phyloP scores from a whole-genome alignment of 2,113 vertebrate genomes.

The Prochilodus magdalenae region DNA sequence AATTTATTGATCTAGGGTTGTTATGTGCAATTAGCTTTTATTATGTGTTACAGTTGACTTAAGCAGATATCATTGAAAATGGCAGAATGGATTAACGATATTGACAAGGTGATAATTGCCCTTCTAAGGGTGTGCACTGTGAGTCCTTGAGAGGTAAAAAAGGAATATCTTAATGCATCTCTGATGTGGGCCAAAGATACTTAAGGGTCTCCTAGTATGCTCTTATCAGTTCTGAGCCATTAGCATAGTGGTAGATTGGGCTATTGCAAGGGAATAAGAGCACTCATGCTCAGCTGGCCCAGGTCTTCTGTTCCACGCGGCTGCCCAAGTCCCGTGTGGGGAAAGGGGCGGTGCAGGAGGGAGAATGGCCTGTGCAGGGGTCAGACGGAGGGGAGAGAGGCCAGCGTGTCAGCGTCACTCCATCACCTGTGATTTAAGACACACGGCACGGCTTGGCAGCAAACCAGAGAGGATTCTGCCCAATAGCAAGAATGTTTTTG shows the following conservation, averaged over 20 bases:
- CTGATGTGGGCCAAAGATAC: constrained; percentile 41
- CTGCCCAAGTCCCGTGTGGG: constrained; percentile 22
- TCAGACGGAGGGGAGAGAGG: constrained; percentile 58
- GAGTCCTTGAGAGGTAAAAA: constrained; percentile 54
- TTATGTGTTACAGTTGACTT: constrained; percentile 65
- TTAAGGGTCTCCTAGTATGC: constrained; percentile 53
- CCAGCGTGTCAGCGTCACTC: constrained; percentile 48
- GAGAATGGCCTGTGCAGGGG: constrained; percentile 61
- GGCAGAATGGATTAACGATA: constrained; percentile 68
- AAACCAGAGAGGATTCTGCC: constrained; percentile 50
- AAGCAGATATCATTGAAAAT: constrained; percentile 69
- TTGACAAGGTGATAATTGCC: constrained; percentile 55
- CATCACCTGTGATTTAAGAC: constrained; percentile 65
- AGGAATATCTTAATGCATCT: constrained; percentile 63
- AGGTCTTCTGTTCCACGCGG: constrained; percentile 48
- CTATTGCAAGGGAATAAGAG: constrained; percentile 56
- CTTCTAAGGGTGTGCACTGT: constrained; percentile 25
- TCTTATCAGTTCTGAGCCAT: constrained; percentile 73
- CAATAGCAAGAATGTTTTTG: constrained; percentile 46
- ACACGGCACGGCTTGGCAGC: constrained; percentile 54
- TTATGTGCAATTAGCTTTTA: constrained; percentile 74
- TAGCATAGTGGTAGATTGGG: constrained; percentile 64
- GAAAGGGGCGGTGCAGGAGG: constrained; percentile 25
- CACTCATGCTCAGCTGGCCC: constrained; percentile 35
- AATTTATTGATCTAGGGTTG: constrained; percentile 69